Conservation (phyloP, 2,888 invertebrate species). For the Ophion costatus region DNA sequence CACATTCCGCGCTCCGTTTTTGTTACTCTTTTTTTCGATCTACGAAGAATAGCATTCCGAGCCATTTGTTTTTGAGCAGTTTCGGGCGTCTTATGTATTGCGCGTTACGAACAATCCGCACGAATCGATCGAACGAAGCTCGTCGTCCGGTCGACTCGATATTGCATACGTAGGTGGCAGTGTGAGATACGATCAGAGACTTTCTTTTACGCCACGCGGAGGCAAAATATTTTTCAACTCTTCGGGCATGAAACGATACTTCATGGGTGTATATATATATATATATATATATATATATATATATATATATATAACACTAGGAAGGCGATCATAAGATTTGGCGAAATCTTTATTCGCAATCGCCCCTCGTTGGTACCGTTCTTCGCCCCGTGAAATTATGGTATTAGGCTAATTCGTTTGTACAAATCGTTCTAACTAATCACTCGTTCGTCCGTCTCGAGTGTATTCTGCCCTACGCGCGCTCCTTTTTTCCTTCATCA, state of each 20-base stretch:
- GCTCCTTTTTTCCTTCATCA: constrained; percentile 6
- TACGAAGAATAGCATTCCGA: constrained; percentile 34
- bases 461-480: constrained; percentile 27
- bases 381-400: not conserved
- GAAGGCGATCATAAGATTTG: constrained; percentile 11
- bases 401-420: constrained; percentile 69
- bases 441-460: constrained; percentile 48
- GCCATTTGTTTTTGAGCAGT: constrained; percentile 56
- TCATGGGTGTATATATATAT: not conserved
- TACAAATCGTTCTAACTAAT: constrained; percentile 75
- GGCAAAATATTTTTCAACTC: constrained; percentile 3
- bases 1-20: not conserved
- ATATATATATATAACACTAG: not conserved
- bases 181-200: constrained; percentile 18
- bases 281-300: not conserved
- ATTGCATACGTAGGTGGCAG: constrained; percentile 46
- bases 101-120: constrained; percentile 27
- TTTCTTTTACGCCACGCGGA: not conserved
- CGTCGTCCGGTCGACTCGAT: constrained; percentile 11
- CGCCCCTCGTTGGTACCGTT: not conserved
- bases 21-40: not conserved
- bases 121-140: constrained; percentile 25
- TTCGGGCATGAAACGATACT: constrained; percentile 42
- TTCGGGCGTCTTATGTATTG: constrained; percentile 32
- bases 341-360: constrained; percentile 4